Evolutionary conservation across 2,888 invertebrate species (phyloP), one percentile per base, ranked within the genome.

Genomic region (Eurytoma californica): DNA sequence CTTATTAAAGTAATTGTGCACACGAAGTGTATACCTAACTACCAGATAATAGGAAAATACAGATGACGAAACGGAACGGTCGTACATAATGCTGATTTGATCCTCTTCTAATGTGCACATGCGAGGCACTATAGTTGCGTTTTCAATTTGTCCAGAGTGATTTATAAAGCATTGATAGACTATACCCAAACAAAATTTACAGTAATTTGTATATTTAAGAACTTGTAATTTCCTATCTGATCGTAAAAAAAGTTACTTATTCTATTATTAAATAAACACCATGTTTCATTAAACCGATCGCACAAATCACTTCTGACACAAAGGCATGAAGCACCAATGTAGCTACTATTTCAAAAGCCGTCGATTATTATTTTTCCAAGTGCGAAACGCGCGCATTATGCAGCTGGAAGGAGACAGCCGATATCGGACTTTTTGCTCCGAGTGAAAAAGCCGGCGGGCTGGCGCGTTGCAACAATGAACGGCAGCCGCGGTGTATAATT

Each of bases 1-100:
- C 24, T 77, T 77, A 77, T 77, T 77, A 77, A 77, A 66, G 60
- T 77, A 66, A 72, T 67, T 60, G 77, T 49, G 28, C 28, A 53
- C 72, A 58, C 57, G 13, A 49, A 60, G 51, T 51, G 28, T 16
- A 60, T 53, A 60, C 60, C 51, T 74, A 69, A 79, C 67, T 60
- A 47, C 67, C 51, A 66, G 70, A 74, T 74, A 79, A 74, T 74
- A 58, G 69, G 74, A 70, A 74, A 72, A 61, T 67, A 16, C 60
- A 47, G 24, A 70, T 70, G 74, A 66, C 69, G 74, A 79, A 74
- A 73, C 55, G 66, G 68, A 74, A 73, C 55, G 66, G 68, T 57
- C 60, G 24, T 13, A 51, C 24, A n/a, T 28, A 61, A 51, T 53
- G 30, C 51, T 30, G 57, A 51, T 51, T 30, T 24, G 18, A 18